Evolutionary conservation across 2,888 invertebrate genomes (phyloP).

Genomic region (Idaea straminata): DNA sequence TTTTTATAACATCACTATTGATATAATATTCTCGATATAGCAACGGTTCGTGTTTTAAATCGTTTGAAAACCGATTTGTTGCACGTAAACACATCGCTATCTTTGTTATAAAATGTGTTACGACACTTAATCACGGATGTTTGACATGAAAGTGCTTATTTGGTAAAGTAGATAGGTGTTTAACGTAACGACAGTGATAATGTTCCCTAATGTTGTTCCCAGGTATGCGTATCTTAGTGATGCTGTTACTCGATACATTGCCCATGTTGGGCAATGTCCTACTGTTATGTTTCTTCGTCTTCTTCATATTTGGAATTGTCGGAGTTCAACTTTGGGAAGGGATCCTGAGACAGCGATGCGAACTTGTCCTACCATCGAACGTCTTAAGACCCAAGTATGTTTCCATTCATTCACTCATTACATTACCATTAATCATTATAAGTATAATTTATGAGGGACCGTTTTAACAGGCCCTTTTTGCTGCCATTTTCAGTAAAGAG

Average conservation of each 20-base stretch:
- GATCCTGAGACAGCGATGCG: slow-evolving; percentile 95
- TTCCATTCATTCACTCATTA: slow-evolving; percentile 20
- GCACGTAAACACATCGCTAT: slow-evolving; percentile 7
- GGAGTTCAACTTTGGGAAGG: slow-evolving; percentile 99
- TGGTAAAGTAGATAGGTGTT: not conserved
- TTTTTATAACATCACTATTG: too few relatives aligned
- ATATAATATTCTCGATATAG: too few relatives aligned
- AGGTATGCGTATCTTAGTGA: slow-evolving; percentile 99
- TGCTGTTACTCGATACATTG: slow-evolving; percentile 97
- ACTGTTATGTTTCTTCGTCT: slow-evolving; percentile 99
- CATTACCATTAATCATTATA: slow-evolving; percentile 6
- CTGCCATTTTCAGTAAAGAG: slow-evolving; percentile 32
- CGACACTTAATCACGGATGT: not conserved
- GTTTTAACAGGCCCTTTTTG: slow-evolving; percentile 26
- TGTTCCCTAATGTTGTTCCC: slow-evolving; percentile 36
- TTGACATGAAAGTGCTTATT: not conserved
- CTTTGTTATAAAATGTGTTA: not conserved
- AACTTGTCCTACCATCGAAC: slow-evolving; percentile 86
- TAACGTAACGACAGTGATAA: not conserved
- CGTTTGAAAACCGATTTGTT: slow-evolving; percentile 13
- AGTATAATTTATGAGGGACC: not conserved
- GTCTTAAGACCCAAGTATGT: slow-evolving; percentile 89
- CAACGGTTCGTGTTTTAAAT: slow-evolving; percentile 13
- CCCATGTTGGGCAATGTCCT: slow-evolving; percentile 99
- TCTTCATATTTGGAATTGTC: slow-evolving; percentile 99